Evolutionary conservation across 1,140 invertebrate species (phyloP), one percentile per base, ranked within the genome.

Genomic region (Drosophila paulistorum): DNA sequence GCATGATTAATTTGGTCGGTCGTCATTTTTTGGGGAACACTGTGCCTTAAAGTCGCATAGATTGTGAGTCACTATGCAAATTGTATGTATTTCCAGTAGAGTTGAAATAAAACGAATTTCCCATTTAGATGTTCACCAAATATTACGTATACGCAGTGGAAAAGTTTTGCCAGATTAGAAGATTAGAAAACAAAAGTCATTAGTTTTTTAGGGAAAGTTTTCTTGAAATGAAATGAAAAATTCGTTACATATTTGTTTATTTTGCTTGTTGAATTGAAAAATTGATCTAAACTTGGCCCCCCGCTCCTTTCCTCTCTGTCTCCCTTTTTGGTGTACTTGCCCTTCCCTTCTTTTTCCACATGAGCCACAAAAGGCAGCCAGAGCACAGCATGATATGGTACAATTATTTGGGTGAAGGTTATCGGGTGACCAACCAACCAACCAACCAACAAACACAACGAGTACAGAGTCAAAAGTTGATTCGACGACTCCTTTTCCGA

Each of bases 351-450:
- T 20, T 7, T 30, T 30, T 30, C 30, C 30, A 30, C 30, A 30
- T 30, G 4, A 14, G 4, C 13, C 4, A 13, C 10, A 11, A 42
- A n/a, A 42, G 11, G 14, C 7, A 7, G 37, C 37, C 11, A 13
- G 10, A 11, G 11, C 37, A 39, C 37, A 39, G 37, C 14, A 45
- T 45, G 42, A 45, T 14, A 7, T 14, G 5, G 42, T 45, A 17
- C n/a, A 48, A 23, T 51, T 51, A 51, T 51, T 51, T 51, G 45
- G 45, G 45, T 51, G 45, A 51, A 51, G 45, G 45, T 51, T 51
- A 51, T 51, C 45, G 45, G 45, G 14, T 48, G 45, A 48, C 45
- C 45, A 48, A 48, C 14, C 7, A 9, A 45, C 13, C 41, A 48
- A 48, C 14, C 2, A 9, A 45, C n/a, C 42, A 45, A n/a, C 42